phyloP scores from a whole-genome alignment of 2,888 invertebrate species.

The Blastobasis adustella region DNA sequence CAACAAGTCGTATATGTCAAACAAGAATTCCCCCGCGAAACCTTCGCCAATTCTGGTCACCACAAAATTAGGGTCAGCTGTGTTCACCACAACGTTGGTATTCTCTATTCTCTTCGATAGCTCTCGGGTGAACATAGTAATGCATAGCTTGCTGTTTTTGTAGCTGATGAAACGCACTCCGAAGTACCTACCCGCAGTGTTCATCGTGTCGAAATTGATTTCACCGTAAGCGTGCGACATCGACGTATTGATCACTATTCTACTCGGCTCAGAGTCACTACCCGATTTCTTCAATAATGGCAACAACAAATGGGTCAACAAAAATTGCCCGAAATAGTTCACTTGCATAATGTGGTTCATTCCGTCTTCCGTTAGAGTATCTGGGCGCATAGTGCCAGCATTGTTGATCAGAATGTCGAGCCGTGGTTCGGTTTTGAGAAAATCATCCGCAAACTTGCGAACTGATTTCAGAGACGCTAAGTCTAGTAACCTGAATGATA shows the following conservation, averaged over 20 bases:
- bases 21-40: background rate
- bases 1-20: background rate
- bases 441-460: conserved; percentile 84
- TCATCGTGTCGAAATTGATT: conserved; percentile 21
- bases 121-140: conserved; percentile 78
- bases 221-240: conserved; percentile 44
- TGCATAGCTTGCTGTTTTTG: conserved; percentile 70
- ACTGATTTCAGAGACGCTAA: conserved; percentile 81
- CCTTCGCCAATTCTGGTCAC: conserved; percentile 50
- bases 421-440: conserved; percentile 78
- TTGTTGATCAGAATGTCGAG: conserved; percentile 88
- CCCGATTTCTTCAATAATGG: conserved; percentile 26
- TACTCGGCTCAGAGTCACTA: conserved; percentile 17
- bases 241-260: conserved; percentile 65
- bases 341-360: conserved; percentile 89
- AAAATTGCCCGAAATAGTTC: conserved; percentile 91
- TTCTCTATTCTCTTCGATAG: conserved; percentile 79
- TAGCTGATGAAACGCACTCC: conserved; percentile 17
- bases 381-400: conserved; percentile 82
- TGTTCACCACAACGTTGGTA: conserved; percentile 82
- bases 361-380: conserved; percentile 81
- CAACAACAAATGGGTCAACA: conserved; percentile 51
- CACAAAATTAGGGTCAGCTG: conserved; percentile 86
- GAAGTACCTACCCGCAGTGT: conserved; percentile 12
- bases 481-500: conserved; percentile 80